A percentile compares a stretch with the other conserved stretches of the same genome.
Conservation (phyloP, 2,113 vertebrate genomes). For the Piprites chloris region DNA sequence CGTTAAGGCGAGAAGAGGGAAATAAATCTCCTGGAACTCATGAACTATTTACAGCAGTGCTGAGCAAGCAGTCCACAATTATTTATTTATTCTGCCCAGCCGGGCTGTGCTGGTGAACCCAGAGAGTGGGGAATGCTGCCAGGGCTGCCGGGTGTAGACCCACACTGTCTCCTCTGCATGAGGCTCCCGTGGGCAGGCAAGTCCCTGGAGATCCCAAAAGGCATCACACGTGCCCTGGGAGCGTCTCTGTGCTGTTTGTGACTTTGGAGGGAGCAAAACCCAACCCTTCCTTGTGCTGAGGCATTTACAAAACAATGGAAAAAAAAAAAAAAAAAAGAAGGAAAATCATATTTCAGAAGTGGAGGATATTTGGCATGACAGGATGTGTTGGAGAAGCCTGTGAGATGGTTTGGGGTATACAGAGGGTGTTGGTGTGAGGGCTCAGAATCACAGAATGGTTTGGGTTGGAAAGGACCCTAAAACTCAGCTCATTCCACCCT, state of each 20-base stretch:
- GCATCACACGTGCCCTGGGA: not conserved
- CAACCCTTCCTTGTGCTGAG: not conserved
- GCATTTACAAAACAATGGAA: no score
- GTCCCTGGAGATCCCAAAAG: not conserved
- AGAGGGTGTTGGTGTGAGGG: not conserved
- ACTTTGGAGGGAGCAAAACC: not conserved
- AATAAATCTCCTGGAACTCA: slow-evolving; percentile 29
- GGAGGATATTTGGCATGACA: not conserved
- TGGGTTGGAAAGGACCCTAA: not conserved
- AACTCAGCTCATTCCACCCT: not conserved
- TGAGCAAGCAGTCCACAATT: not conserved
- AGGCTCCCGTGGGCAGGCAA: not conserved
- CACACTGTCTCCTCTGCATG: fast-evolving
- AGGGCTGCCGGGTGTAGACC: not conserved
- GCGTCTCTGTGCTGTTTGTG: not conserved
- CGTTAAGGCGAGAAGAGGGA: not conserved
- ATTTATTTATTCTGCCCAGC: slow-evolving; percentile 32
- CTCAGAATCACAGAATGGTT: not conserved
- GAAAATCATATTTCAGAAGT: fast-evolving
- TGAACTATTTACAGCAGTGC: slow-evolving; percentile 7
- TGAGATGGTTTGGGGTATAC: not conserved
- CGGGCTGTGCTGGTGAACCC: not conserved
- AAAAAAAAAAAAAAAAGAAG: no score
- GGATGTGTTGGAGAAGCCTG: not conserved
- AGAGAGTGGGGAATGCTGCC: not conserved